Evolutionary conservation across 2,797 vertebrate species (phyloP).

Genomic region (Lithobates sylvaticus): DNA sequence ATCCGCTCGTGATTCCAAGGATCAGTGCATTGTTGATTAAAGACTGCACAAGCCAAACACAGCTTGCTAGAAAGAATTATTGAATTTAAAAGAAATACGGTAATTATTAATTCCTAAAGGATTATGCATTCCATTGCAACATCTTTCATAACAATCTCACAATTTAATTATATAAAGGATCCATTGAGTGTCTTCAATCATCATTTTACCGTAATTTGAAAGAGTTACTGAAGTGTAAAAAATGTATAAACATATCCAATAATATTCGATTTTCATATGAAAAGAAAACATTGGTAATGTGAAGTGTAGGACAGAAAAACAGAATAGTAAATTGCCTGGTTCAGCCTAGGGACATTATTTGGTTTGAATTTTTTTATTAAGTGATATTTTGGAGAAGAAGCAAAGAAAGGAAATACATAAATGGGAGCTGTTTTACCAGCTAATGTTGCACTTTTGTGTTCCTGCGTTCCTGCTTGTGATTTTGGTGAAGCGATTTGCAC

Average conservation of each 20-base stretch:
- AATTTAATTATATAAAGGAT: neutral
- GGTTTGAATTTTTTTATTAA: neutral
- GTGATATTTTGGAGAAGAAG: neutral
- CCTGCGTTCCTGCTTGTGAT: too few relatives aligned
- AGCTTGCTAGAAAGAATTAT: neutral
- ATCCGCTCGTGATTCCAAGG: neutral
- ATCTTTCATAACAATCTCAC: conserved; percentile 8
- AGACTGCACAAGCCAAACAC: neutral
- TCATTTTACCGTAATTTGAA: neutral
- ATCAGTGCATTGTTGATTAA: conserved; percentile 10
- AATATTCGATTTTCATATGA: conserved; percentile 4
- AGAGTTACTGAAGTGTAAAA: neutral
- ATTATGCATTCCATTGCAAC: neutral
- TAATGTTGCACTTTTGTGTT: too few relatives aligned
- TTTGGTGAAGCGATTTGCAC: too few relatives aligned
- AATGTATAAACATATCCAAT: neutral
- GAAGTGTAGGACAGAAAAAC: neutral
- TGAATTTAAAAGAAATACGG: neutral
- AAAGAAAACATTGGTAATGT: neutral
- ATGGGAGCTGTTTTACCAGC: too few relatives aligned
- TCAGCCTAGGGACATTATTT: neutral
- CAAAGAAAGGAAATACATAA: too few relatives aligned
- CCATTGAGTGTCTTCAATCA: neutral
- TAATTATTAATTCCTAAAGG: conserved; percentile 23
- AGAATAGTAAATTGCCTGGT: neutral